phyloP scores from a whole-genome alignment of 2,113 vertebrate genomes.

The Micronycteris hirsuta region DNA sequence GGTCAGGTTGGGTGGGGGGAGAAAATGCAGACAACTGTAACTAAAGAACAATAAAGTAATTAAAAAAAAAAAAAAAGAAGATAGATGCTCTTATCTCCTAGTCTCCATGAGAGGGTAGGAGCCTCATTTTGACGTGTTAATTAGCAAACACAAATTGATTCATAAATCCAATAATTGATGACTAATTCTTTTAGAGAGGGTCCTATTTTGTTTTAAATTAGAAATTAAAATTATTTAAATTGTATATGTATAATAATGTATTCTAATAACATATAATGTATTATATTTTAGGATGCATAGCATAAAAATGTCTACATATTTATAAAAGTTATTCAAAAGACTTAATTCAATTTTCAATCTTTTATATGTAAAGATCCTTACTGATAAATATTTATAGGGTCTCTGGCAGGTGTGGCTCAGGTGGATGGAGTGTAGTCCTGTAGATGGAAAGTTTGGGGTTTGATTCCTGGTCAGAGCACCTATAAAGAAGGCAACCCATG shows the following conservation, averaged over 20 bases:
- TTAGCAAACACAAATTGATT: not conserved
- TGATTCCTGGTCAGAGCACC: no score
- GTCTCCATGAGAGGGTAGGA: not conserved
- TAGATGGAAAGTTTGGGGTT: no score
- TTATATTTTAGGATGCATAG: not conserved
- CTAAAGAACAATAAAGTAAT: no score
- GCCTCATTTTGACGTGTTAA: not conserved
- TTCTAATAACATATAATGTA: not conserved
- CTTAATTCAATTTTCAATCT: not conserved
- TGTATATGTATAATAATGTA: not conserved
- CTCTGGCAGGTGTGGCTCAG: no score
- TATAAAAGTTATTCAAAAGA: not conserved
- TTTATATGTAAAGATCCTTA: not conserved
- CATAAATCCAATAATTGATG: not conserved
- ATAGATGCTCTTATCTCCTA: not conserved
- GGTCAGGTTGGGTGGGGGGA: no score
- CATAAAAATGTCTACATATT: not conserved
- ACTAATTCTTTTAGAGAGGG: not conserved
- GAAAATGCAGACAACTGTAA: no score
- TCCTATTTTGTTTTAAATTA: not conserved
- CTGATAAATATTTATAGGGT: not conserved
- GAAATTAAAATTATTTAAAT: not conserved
- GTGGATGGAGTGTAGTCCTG: no score
- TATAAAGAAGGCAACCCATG: no score
- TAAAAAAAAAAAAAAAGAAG: no score